phyloP scores from a whole-genome alignment of 2,888 invertebrate genomes.

The Drosophila mayaguana region DNA sequence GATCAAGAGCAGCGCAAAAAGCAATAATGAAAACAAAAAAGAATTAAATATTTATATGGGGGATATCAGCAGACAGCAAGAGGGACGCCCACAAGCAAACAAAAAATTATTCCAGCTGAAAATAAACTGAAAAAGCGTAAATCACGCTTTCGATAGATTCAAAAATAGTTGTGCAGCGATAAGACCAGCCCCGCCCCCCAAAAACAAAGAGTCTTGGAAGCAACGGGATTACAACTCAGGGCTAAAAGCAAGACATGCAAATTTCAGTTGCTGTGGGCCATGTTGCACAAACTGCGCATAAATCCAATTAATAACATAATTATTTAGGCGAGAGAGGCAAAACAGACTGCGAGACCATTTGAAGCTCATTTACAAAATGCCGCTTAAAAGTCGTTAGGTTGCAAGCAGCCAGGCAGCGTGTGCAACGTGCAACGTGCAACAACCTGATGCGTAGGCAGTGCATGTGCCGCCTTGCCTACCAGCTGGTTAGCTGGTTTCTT shows the following conservation, averaged over 20 bases:
- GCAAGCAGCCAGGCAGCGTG: constrained; percentile 11
- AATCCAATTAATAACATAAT: constrained; percentile 79
- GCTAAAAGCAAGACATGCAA: constrained; percentile 49
- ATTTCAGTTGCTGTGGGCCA: constrained; percentile 43
- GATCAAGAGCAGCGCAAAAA: constrained; percentile 65
- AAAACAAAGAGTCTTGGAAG: constrained; percentile 15
- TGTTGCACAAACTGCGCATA: constrained; percentile 68
- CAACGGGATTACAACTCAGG: constrained; percentile 39
- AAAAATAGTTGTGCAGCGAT: constrained; percentile 70
- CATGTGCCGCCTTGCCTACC: constrained; percentile 20
- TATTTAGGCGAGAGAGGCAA: constrained; percentile 49
- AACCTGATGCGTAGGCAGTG: constrained; percentile 55
- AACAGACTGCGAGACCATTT: constrained; percentile 49
- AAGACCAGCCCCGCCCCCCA: constrained; percentile 46
- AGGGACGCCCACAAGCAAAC: constrained; percentile 64
- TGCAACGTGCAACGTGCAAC: constrained; percentile 23
- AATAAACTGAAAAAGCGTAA: constrained; percentile 62
- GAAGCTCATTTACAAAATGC: constrained; percentile 63
- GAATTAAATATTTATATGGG: constrained; percentile 61
- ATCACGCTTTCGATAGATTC: constrained; percentile 77
- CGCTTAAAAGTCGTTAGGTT: constrained; percentile 48
- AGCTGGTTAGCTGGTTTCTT: constrained; percentile 56
- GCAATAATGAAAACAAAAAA: constrained; percentile 18
- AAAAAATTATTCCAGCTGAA: constrained; percentile 27
- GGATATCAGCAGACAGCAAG: constrained; percentile 47